Conservation (phyloP, 2,113 vertebrate species). For the Prunella fulvescens region DNA sequence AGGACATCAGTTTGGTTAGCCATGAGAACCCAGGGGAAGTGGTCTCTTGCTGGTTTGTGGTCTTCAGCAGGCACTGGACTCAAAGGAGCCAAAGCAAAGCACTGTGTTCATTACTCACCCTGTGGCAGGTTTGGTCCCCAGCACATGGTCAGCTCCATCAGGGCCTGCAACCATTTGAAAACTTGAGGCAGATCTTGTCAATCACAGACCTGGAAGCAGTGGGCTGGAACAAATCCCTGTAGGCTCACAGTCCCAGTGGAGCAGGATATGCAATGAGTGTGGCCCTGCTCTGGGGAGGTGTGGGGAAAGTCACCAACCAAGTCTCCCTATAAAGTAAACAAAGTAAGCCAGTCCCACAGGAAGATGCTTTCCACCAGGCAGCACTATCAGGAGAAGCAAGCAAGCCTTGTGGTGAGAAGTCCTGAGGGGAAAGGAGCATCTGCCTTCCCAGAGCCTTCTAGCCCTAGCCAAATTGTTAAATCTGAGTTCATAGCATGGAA, state of each 20-base stretch:
- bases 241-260: neutral
- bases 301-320: neutral
- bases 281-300: neutral
- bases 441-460: neutral
- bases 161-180: neutral
- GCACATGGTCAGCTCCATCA: neutral
- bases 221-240: neutral
- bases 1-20: neutral
- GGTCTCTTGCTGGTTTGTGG: neutral
- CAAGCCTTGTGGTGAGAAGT: neutral
- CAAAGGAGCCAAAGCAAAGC: neutral
- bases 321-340: neutral
- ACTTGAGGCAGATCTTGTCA: neutral
- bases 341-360: neutral
- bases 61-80: neutral
- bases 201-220: neutral
- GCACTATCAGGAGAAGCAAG: neutral
- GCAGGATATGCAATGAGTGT: neutral
- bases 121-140: neutral
- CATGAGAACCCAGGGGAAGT: neutral
- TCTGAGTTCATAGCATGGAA: neutral
- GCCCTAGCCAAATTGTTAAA: neutral
- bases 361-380: neutral
- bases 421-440: neutral
- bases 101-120: neutral